Evolutionary conservation across 1,140 invertebrate genomes (phyloP).

Genomic region (Anastrepha ludens): DNA sequence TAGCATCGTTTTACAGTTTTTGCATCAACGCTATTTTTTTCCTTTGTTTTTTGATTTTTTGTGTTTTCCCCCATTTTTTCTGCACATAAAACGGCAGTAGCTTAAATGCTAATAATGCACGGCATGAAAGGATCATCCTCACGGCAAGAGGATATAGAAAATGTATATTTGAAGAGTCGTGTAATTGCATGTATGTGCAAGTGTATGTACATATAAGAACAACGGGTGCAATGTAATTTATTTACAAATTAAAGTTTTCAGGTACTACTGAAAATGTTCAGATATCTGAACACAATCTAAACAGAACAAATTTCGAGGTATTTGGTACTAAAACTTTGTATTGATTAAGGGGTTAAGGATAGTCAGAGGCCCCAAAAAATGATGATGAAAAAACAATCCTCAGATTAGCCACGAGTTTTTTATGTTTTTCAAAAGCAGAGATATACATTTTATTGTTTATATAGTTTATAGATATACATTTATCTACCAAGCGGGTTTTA

Average conservation of each 20-base stretch:
- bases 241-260: neutral
- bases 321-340: too few relatives aligned
- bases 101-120: slow-evolving; percentile 39
- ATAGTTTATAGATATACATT: too few relatives aligned
- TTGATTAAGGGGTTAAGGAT: too few relatives aligned
- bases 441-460: too few relatives aligned
- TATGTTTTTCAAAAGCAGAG: too few relatives aligned
- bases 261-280: neutral
- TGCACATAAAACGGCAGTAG: neutral
- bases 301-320: too few relatives aligned
- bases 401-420: too few relatives aligned
- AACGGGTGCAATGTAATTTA: neutral
- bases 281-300: too few relatives aligned
- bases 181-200: neutral
- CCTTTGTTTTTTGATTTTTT: neutral
- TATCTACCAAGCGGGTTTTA: too few relatives aligned
- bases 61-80: neutral
- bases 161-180: neutral
- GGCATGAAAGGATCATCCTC: neutral
- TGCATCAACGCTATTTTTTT: neutral
- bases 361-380: too few relatives aligned
- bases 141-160: neutral
- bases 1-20: neutral
- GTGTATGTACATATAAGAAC: neutral
- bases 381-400: too few relatives aligned